These are phyloP conservation scores for Planiliza haematocheilus DNA, from an alignment of 2,113 vertebrate species.

Conservation along the genomic window DNA sequence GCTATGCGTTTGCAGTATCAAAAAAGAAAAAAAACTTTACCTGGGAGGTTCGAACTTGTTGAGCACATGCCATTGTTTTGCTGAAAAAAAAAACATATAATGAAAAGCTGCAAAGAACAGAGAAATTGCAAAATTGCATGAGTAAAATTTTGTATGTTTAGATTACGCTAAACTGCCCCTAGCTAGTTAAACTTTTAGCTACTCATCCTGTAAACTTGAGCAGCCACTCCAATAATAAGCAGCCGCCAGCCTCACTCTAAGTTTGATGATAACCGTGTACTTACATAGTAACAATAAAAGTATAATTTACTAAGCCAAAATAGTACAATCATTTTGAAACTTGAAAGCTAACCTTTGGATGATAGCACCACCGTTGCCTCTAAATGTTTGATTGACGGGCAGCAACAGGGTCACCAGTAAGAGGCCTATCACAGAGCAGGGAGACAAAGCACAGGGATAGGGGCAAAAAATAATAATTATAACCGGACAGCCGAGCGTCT, in stretches of 20 bases:
- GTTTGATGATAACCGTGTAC: not conserved
- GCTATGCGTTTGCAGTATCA: not conserved
- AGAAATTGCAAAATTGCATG: not conserved
- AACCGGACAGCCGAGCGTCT: not conserved
- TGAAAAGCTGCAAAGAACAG: constrained; percentile 10
- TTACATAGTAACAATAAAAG: not conserved
- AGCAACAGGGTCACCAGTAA: not conserved
- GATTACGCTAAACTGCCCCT: not conserved
- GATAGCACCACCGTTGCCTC: constrained; percentile 4
- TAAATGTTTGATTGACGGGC: constrained; percentile 20
- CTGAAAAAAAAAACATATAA: not conserved
- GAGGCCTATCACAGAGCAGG: constrained; percentile 61
- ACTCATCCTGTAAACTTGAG: not conserved
- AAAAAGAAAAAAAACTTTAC: constrained; percentile 45
- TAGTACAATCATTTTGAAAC: not conserved
- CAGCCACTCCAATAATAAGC: too few relatives aligned
- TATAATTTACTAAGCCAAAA: not conserved
- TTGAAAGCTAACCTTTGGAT: not conserved
- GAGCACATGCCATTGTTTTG: constrained; percentile 72
- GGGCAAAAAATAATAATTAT: not conserved
- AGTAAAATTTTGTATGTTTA: not conserved
- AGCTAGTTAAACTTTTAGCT: not conserved
- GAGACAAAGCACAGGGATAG: not conserved
- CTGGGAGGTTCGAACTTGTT: constrained; percentile 66
- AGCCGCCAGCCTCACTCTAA: not conserved